Percentiles rank a stretch among this genome's conserved stretches.
phyloP scores from a whole-genome alignment of 2,113 vertebrate genomes.

The Hydrolagus affinis region DNA sequence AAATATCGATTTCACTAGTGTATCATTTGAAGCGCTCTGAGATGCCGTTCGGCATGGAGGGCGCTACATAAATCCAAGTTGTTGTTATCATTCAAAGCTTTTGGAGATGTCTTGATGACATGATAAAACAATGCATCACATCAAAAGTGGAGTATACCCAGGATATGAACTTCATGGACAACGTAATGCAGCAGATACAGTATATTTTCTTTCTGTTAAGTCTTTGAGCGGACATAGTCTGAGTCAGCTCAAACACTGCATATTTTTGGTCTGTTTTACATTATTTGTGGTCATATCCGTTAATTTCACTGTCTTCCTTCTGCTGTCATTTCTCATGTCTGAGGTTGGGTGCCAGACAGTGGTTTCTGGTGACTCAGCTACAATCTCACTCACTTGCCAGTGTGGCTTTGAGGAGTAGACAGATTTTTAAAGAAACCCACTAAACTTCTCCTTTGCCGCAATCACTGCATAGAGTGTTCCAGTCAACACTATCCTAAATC shows the following conservation, averaged over 20 bases:
- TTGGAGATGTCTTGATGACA: no score
- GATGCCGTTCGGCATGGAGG: no score
- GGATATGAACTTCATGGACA: no score
- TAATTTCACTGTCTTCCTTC: slow-evolving; percentile 1
- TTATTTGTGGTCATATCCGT: background rate
- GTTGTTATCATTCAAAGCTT: no score
- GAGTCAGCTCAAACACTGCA: background rate
- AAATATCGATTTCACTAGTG: no score
- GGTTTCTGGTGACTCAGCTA: background rate
- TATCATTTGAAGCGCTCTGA: no score
- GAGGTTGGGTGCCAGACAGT: background rate
- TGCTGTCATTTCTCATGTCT: background rate
- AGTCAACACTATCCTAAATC: background rate
- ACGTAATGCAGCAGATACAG: no score
- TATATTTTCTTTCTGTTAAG: no score
- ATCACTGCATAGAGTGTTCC: background rate
- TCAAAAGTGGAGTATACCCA: no score
- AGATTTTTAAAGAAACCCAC: background rate
- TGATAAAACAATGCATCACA: no score
- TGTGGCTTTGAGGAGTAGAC: background rate
- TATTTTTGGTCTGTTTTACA: background rate
- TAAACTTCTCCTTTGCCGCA: background rate
- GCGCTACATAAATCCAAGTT: no score
- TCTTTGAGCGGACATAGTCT: no score
- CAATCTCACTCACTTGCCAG: background rate